Percentiles rank a stretch among this genome's conserved stretches.
Conservation (phyloP, 2,797 vertebrate genomes). For the Xenops minutus region DNA sequence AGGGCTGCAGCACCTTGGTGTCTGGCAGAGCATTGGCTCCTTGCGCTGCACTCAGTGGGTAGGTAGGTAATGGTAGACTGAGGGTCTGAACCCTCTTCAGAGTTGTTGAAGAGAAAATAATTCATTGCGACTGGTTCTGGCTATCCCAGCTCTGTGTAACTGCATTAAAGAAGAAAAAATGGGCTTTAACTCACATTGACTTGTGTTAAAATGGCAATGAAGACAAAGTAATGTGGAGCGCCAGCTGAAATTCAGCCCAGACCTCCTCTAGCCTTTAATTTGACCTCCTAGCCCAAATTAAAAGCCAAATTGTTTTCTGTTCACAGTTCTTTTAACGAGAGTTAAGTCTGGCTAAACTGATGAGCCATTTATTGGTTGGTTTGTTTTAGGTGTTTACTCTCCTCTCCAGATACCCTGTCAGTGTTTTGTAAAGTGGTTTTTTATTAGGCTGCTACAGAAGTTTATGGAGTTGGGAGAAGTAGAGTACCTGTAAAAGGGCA, state of each 20-base stretch:
- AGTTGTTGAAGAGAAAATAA: neutral
- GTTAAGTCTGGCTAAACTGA: conserved; percentile 36
- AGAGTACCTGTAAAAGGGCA: conserved; percentile 18
- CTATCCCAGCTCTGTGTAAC: neutral
- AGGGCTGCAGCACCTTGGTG: neutral
- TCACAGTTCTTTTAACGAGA: conserved; percentile 46
- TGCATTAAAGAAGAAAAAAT: neutral
- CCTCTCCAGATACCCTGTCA: conserved; percentile 6
- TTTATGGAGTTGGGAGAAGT: conserved; percentile 41
- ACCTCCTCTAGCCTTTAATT: conserved; percentile 15
- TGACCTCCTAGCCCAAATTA: conserved; percentile 47
- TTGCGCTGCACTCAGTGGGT: neutral
- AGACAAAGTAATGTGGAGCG: neutral
- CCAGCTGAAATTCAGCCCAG: conserved; percentile 45
- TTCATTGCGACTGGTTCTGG: neutral
- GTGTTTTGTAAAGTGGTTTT: conserved; percentile 30
- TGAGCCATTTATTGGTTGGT: conserved; percentile 5
- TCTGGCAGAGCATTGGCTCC: neutral
- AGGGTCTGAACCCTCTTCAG: neutral
- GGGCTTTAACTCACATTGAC: neutral
- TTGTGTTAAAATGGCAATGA: neutral
- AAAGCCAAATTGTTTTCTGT: conserved; percentile 38
- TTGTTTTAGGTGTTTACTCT: conserved; percentile 36
- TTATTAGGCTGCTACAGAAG: conserved; percentile 43
- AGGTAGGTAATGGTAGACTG: neutral